Conservation (phyloP, 2,113 vertebrate genomes). For the Prunella himalayana region DNA sequence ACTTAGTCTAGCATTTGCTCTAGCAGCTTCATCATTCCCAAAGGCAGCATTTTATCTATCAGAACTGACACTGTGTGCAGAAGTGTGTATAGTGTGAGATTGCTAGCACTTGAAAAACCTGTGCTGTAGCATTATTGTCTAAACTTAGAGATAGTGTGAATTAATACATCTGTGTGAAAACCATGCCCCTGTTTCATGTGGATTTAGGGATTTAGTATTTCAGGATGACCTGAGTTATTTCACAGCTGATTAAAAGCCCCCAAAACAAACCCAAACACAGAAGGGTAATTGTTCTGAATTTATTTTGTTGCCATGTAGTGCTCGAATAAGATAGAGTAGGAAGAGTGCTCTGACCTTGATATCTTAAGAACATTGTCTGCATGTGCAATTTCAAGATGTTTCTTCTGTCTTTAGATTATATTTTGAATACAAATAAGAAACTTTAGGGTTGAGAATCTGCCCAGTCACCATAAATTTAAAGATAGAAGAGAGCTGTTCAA, state of each 20-base stretch:
- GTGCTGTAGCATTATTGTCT: neutral
- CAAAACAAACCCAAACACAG: neutral
- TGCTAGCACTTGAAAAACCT: neutral
- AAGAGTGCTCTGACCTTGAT: neutral
- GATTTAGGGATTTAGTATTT: neutral
- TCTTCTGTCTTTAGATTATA: neutral
- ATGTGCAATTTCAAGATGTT: neutral
- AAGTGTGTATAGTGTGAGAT: neutral
- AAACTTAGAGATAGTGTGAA: neutral
- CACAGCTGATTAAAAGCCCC: neutral
- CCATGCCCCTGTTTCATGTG: accelerated
- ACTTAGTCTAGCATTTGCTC: neutral
- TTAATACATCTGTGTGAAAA: neutral
- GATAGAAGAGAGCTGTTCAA: neutral
- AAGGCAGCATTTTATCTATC: neutral
- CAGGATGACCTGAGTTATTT: neutral
- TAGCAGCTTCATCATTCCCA: neutral
- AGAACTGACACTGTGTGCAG: neutral
- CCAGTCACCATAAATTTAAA: neutral
- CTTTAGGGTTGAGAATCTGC: neutral
- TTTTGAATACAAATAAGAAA: neutral
- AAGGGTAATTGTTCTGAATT: neutral
- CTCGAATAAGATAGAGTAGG: neutral
- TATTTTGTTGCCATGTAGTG: neutral
- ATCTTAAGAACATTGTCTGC: neutral